Evolutionary conservation across 2,888 invertebrate species (phyloP), one percentile per base, ranked within the genome.

Genomic region (Morpho deidamia): DNA sequence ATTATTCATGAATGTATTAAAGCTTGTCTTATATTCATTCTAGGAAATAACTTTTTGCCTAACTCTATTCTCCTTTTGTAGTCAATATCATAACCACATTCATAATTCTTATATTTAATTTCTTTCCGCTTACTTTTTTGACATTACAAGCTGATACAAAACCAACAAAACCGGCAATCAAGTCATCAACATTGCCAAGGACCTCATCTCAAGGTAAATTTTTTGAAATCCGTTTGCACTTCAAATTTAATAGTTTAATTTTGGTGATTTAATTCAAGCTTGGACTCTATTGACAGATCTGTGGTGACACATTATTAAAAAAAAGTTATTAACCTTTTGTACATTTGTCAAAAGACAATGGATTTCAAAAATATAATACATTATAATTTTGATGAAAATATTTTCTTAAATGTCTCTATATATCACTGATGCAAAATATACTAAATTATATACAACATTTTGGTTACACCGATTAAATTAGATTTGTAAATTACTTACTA

Each of bases 111-210:
- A 78, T 83, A 82, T 85, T 83, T 85, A 76, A 83, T 87, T 88
- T 86, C 87, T 88, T 87, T 86, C 87, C 86, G 87, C 89, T 88
- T 89, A 81, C 87, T 88, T 88, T 86, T 87, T 86, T 88, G 85
- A 86, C 82, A 85, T 83, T 83, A 85, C 84, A 91, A 96, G 96
- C 96, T 92, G 96, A 96, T 91, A 93, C 95, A 91, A 97, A 97
- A 92, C 97, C 97, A 82, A 94, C 97, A 84, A 97, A 97, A 93
- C 97, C 97, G 90, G 97, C 97, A 88, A 97, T 97, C 91, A 97
- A 97, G 93, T 97, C 97, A 82, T 97, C 97, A 74, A 97, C 97
- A 82, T 94, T 97, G 90, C 97, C 97, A 82, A 93, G 97, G 92
- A 96, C 96, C 78, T 96, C 96, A 71, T 96, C 96, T 71, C 97